A percentile compares a stretch with the other conserved stretches of the same genome.
These are phyloP conservation scores for Phyllostomus hastatus DNA, from an alignment of 2,113 vertebrate species.

Conservation along the genomic window DNA sequence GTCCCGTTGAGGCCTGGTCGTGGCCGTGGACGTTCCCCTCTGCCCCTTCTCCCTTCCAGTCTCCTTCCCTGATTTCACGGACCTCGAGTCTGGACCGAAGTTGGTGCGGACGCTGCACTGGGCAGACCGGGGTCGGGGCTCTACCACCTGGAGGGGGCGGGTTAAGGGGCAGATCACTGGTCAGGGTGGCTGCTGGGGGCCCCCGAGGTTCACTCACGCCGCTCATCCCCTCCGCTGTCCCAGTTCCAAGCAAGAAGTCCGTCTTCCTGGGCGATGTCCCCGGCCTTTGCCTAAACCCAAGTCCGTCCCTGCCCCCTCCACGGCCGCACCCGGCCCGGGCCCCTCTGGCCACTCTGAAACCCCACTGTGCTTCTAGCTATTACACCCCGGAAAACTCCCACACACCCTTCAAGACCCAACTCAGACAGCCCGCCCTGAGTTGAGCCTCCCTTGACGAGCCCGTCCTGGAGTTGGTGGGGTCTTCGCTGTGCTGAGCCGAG, in stretches of 20 bases:
- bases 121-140: neutral
- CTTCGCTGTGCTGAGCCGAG: neutral
- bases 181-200: neutral
- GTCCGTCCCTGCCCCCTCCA: neutral
- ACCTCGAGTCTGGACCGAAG: neutral
- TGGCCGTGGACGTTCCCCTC: accelerated
- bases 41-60: too few species aligned
- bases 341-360: neutral
- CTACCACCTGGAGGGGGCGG: neutral
- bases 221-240: too few species aligned
- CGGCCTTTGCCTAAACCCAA: neutral
- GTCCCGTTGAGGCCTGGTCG: accelerated
- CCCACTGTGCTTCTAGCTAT: neutral
- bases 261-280: neutral
- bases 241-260: too few species aligned
- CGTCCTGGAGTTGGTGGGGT: too few species aligned
- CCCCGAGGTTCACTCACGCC: neutral
- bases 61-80: neutral
- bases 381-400: neutral
- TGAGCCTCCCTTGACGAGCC: neutral
- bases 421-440: neutral
- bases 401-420: neutral
- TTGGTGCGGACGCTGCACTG: accelerated
- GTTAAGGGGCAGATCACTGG: neutral
- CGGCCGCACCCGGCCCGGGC: accelerated